Base-by-base conservation (phyloP, 2,888 invertebrate species). In the Drosophila anomalata region DNA sequence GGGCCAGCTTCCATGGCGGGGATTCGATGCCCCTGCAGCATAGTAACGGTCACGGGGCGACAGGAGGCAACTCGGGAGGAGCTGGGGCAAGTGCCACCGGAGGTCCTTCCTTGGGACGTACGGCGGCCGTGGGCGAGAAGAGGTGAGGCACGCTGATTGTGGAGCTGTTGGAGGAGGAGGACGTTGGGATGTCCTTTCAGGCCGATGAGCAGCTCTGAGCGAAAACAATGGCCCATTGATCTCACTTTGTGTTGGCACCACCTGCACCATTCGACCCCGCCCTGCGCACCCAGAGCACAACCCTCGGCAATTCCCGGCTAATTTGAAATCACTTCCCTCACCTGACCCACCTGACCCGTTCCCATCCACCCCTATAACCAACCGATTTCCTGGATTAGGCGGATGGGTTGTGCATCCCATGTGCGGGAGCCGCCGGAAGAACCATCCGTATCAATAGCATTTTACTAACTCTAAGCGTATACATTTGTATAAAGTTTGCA, bases 141-240 rank as follows among this genome's bases (percentile, higher is more conserved):
- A 91, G 91, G 91, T 91, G 91, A 91, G 91, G 89, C 70, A 90
- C 89, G 68, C 80, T 88, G 58, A 74, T 84, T 65, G 84, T 88
- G 76, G 76, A 87, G 62, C 82, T 89, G 78, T 80, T 89, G 76
- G 83, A 89, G 70, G 87, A 89, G 75, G 79, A 78, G 54, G 81
- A 87, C 47, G 79, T 79, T 24, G 78, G 81, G 61, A 77, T 87
- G 26, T 44, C 88, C 75, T 75, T 69, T 46, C 71, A 76, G 58
- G 76, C 76, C 57, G 88, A 82, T 39, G 80, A 84, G 65, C 85
- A 84, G 85, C 84, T 87, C 82, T 84, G 78, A 82, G 51, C 54
- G 44, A 20, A 55, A 20, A 67, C 57, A 72, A 58, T 66, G 33
- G 62, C 36, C 65, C 62, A 54, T 58, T 74, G 81, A 85, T 82